These are phyloP conservation scores for Ormyrus labotus DNA, from an alignment of 2,888 invertebrate genomes.

Conservation along the genomic window DNA sequence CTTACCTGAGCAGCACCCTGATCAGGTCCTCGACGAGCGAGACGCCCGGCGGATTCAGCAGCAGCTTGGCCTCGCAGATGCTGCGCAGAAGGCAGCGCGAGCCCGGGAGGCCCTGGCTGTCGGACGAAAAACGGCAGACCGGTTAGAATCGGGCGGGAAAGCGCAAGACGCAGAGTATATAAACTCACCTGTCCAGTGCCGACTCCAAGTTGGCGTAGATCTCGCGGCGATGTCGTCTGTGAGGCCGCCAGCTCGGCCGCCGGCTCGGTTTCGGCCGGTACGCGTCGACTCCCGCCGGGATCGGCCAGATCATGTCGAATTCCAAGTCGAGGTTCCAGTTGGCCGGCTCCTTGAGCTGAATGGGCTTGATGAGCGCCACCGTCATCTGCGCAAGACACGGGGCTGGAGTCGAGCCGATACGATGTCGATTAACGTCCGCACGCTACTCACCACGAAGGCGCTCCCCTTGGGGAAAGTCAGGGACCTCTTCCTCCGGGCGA, in stretches of 20 bases:
- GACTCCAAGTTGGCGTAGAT: slow-evolving; percentile 77
- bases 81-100: slow-evolving; percentile 81
- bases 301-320: slow-evolving; percentile 79
- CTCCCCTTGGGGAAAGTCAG: slow-evolving; percentile 76
- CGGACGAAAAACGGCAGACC: slow-evolving; percentile 62
- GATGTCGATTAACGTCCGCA: no score
- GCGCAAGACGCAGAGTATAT: not conserved
- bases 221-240: slow-evolving; percentile 76
- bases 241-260: slow-evolving; percentile 7
- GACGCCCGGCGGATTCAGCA: slow-evolving; percentile 79
- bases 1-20: slow-evolving; percentile 80
- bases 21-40: slow-evolving; percentile 83
- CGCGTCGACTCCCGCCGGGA: slow-evolving; percentile 63
- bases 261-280: not conserved
- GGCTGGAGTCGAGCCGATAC: no score
- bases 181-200: slow-evolving; percentile 75
- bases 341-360: slow-evolving; percentile 78
- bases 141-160: not conserved
- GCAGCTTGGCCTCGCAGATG: slow-evolving; percentile 82
- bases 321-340: slow-evolving; percentile 80
- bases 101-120: slow-evolving; percentile 81
- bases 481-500: slow-evolving; percentile 52
- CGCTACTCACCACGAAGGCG: slow-evolving; percentile 72
- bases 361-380: slow-evolving; percentile 78
- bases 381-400: slow-evolving; percentile 76